Conservation (phyloP, 2,888 invertebrate genomes). For the Tenthredo livida region DNA sequence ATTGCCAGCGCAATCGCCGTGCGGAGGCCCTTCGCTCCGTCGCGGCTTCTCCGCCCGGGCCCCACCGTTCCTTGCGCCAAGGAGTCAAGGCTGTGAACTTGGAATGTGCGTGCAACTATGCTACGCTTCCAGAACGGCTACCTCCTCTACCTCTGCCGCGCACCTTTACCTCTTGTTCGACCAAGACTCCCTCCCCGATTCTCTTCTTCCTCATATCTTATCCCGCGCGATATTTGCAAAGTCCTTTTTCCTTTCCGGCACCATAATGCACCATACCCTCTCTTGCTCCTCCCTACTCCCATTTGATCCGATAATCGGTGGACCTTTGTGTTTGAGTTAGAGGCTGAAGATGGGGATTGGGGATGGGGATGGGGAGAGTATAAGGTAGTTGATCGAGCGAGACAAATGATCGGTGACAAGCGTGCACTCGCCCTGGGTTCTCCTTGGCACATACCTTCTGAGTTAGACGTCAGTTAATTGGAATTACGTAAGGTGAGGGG, state of each 20-base stretch:
- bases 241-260: conserved; percentile 7
- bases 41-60: conserved; percentile 53
- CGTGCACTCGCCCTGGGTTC: conserved; percentile 6
- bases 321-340: not conserved
- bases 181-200: conserved; percentile 10
- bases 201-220: not conserved
- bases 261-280: not conserved
- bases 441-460: conserved; percentile 14
- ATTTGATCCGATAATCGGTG: not conserved
- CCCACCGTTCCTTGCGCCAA: conserved; percentile 57
- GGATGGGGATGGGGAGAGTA: not conserved
- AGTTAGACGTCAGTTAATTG: conserved; percentile 53
- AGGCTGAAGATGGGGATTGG: not conserved
- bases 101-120: conserved; percentile 77
- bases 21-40: conserved; percentile 56
- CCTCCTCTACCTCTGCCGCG: conserved; percentile 26
- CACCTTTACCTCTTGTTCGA: conserved; percentile 38
- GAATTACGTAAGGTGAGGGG: conserved; percentile 57
- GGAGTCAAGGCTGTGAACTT: conserved; percentile 75
- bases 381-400: conserved; percentile 3
- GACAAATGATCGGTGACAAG: conserved; percentile 46
- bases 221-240: not conserved
- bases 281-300: conserved; percentile 15
- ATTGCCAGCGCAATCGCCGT: conserved; percentile 72
- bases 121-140: conserved; percentile 62